Base-by-base conservation (phyloP, 35 echinoderm and acorn worm species). In the Anneissia japonica region DNA sequence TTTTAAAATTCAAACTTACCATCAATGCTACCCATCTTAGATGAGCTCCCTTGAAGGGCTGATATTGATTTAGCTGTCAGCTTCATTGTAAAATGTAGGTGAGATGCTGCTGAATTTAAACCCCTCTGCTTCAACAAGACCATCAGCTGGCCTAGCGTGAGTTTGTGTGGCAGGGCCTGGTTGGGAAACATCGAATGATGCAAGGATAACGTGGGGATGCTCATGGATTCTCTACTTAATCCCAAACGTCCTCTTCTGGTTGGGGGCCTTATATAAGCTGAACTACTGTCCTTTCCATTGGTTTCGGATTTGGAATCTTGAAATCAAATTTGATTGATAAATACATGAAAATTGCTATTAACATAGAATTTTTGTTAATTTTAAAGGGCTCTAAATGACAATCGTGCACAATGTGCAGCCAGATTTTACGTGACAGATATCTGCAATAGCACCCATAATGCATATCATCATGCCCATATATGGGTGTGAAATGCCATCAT, bases 121-220 rank as follows among this genome's bases (percentile, higher is more conserved):
- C 95, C 95, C 39, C 86, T 82, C 3, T 88, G 37, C 56, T 88
- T 86, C 75, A 98, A 83, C 30, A 93, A 86, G 29, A 76, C 85
- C 21, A 98, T 74, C n/a, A 91, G 37, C 74, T 98, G 95, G 29
- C 88, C 95, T 32, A 98, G 34, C 9, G 95, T 91, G 72, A 94
- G 46, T 29, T 74, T 33, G 0, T 83, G 83, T 19, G 95, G 95
- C 34, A 98, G 75, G 23, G 80, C 46, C 43, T 91, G 81, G 38
- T 77, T 83, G 7, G 80, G 82, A 14, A 98, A 35, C 30, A 91
- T 73, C 13, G 84, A 86, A 56, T 98, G 95, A 39, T 81, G 83
- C 19, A 98, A 46, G 3, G 84, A 82, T 29, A 98, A 46, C 23
- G 82, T 87, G 0, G 92, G 91, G 5, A 93, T 84, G 64, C 81